These are phyloP conservation scores for Sialis lutaria DNA, from an alignment of 2,888 invertebrate species.

Conservation along the genomic window DNA sequence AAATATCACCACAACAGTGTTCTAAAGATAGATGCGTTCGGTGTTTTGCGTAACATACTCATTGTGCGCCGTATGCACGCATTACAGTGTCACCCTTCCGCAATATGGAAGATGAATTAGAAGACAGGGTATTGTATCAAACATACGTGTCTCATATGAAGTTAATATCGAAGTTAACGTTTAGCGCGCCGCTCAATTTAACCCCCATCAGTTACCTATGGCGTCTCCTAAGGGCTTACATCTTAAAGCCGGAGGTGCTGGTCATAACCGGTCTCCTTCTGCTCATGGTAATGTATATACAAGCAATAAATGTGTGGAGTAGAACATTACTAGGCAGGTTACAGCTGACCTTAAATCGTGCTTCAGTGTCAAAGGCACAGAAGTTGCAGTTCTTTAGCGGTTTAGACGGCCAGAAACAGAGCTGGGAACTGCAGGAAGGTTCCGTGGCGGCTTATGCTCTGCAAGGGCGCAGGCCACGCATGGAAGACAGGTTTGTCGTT, in stretches of 20 bases:
- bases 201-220: slow-evolving; percentile 58
- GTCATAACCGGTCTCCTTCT: slow-evolving; percentile 52
- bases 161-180: slow-evolving; percentile 61
- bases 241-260: slow-evolving; percentile 64
- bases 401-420: slow-evolving; percentile 34
- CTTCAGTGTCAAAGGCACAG: slow-evolving; percentile 33
- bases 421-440: slow-evolving; percentile 62
- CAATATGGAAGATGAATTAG: slow-evolving; percentile 80
- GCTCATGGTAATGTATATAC: slow-evolving; percentile 60
- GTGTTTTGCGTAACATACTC: too few species aligned
- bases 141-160: slow-evolving; percentile 75
- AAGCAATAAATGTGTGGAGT: slow-evolving; percentile 71
- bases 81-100: neutral
- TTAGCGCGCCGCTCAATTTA: slow-evolving; percentile 57
- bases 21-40: too few species aligned
- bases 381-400: slow-evolving; percentile 35
- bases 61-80: too few species aligned
- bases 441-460: slow-evolving; percentile 77
- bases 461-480: slow-evolving; percentile 73
- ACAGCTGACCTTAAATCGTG: slow-evolving; percentile 44
- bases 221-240: slow-evolving; percentile 60
- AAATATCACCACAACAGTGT: too few species aligned
- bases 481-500: slow-evolving; percentile 90
- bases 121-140: slow-evolving; percentile 76
- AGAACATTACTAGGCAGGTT: slow-evolving; percentile 52